phyloP scores from a whole-genome alignment of 2,888 invertebrate species.

The Trimorus sp. region DNA sequence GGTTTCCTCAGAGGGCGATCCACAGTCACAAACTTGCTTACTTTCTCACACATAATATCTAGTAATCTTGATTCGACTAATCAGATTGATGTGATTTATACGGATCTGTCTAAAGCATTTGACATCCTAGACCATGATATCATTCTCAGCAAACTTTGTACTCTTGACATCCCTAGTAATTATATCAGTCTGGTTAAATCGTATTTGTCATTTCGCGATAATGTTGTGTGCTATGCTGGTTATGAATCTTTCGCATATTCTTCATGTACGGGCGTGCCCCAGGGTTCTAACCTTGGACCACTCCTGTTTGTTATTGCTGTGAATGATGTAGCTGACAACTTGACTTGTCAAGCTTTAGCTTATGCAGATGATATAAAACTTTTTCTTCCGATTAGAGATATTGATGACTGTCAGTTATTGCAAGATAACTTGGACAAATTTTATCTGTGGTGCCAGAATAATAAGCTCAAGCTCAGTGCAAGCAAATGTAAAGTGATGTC shows the following conservation, averaged over 20 bases:
- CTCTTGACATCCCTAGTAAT: neutral
- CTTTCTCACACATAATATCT: neutral
- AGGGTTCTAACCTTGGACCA: slow-evolving; percentile 3
- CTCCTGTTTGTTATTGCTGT: slow-evolving; percentile 2
- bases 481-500: slow-evolving; percentile 13
- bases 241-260: neutral
- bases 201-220: neutral
- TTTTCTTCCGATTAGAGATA: neutral
- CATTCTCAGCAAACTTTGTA: neutral
- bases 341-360: neutral
- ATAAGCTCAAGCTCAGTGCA: slow-evolving; percentile 9
- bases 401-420: neutral
- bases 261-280: neutral
- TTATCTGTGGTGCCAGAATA: neutral
- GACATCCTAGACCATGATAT: slow-evolving; percentile 3
- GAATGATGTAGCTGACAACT: neutral
- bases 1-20: slow-evolving; percentile 19
- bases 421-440: neutral
- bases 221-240: neutral
- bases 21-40: slow-evolving; percentile 5
- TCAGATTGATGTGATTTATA: slow-evolving; percentile 17
- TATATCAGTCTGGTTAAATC: neutral
- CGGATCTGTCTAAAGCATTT: slow-evolving; percentile 16
- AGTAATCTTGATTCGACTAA: neutral
- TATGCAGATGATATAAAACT: slow-evolving; percentile 3